phyloP scores from a whole-genome alignment of 2,113 vertebrate species.

The Scomber colias region DNA sequence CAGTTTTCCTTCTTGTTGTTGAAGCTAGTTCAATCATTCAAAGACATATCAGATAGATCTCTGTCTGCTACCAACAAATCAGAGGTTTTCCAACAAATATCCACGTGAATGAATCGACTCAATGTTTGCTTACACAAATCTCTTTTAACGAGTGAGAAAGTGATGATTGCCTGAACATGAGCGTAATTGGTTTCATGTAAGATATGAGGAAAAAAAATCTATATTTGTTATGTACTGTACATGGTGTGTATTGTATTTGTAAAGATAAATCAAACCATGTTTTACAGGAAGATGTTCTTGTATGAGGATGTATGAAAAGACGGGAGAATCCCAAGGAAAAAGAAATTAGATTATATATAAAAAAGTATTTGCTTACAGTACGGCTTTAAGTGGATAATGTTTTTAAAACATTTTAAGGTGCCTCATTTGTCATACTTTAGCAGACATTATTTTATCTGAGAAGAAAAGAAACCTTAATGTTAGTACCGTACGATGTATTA shows the following conservation, averaged over 20 bases:
- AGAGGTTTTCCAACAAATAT: slow-evolving; percentile 46
- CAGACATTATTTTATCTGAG: slow-evolving; percentile 78
- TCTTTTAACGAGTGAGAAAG: slow-evolving; percentile 60
- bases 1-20: slow-evolving; percentile 23
- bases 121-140: slow-evolving; percentile 46
- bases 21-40: slow-evolving; percentile 51
- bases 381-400: slow-evolving; percentile 83
- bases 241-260: slow-evolving; percentile 85
- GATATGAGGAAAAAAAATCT: slow-evolving; percentile 71
- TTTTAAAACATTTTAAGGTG: slow-evolving; percentile 83
- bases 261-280: slow-evolving; percentile 80
- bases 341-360: slow-evolving; percentile 83
- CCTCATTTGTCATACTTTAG: slow-evolving; percentile 83
- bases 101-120: slow-evolving; percentile 54
- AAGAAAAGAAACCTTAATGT: slow-evolving; percentile 78
- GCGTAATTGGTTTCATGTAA: slow-evolving; percentile 75
- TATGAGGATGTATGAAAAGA: slow-evolving; percentile 73
- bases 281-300: slow-evolving; percentile 76
- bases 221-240: slow-evolving; percentile 86
- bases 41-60: slow-evolving; percentile 46
- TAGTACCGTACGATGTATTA: slow-evolving; percentile 79
- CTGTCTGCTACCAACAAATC: slow-evolving; percentile 52
- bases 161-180: slow-evolving; percentile 67
- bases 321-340: slow-evolving; percentile 63
- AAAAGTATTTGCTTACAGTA: slow-evolving; percentile 83